phyloP scores from a whole-genome alignment of 2,888 invertebrate species.

The Heliconius aoede region DNA sequence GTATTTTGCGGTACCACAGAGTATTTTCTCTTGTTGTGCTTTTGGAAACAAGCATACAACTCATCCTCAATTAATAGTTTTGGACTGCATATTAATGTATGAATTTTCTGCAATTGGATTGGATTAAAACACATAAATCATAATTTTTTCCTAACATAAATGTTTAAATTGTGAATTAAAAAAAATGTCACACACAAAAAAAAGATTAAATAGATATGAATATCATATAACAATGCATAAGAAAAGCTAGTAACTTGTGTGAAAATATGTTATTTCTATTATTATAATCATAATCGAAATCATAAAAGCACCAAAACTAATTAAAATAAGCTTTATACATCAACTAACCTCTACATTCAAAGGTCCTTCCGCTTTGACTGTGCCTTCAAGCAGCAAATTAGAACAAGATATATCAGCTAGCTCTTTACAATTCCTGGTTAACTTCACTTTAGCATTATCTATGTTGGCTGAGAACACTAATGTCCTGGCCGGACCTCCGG shows the following conservation, averaged over 20 bases:
- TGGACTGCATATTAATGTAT: conserved; percentile 84
- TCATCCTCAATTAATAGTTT: conserved; percentile 83
- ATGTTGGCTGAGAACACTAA: conserved; percentile 89
- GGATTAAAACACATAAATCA: too few relatives aligned
- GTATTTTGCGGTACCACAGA: conserved; percentile 44
- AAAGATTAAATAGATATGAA: too few relatives aligned
- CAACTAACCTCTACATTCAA: conserved; percentile 89
- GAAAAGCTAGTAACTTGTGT: too few relatives aligned
- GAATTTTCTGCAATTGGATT: conserved; percentile 84
- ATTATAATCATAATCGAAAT: background rate
- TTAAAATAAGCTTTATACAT: background rate
- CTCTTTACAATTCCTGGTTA: conserved; percentile 82
- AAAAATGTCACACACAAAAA: too few relatives aligned
- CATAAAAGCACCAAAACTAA: too few relatives aligned
- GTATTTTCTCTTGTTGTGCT: conserved; percentile 60
- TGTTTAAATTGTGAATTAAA: background rate
- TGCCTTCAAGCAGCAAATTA: conserved; percentile 89
- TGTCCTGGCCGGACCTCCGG: conserved; percentile 86
- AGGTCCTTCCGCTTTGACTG: conserved; percentile 91
- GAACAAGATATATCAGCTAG: conserved; percentile 89
- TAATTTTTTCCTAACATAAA: background rate
- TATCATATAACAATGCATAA: too few relatives aligned
- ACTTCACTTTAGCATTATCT: conserved; percentile 85
- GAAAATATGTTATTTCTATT: background rate
- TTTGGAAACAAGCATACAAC: conserved; percentile 79